Percentiles rank a stretch among this genome's conserved stretches.
Evolutionary conservation across 2,797 vertebrate genomes (phyloP).

Genomic region (Pteropus rufus): DNA sequence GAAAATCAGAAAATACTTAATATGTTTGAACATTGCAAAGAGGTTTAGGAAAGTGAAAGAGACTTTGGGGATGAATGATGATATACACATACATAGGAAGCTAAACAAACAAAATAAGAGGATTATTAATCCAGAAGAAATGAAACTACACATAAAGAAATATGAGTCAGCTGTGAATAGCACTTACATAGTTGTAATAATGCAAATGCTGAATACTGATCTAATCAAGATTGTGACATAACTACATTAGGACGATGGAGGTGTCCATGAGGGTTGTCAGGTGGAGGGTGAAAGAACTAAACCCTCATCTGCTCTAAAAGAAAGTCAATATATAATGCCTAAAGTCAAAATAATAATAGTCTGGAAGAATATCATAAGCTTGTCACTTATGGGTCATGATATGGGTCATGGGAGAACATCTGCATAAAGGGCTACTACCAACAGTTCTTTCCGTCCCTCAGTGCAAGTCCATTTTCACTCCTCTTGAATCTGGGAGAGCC

Average conservation of each 20-base stretch:
- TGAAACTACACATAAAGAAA: background rate
- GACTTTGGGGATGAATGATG: background rate
- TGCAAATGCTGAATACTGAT: background rate
- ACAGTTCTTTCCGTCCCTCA: background rate
- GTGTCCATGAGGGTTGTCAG: background rate
- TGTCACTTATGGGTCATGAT: background rate
- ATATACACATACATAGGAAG: background rate
- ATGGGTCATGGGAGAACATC: background rate
- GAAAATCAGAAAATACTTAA: background rate
- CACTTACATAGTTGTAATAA: background rate
- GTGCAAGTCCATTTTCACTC: background rate
- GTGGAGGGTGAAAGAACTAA: background rate
- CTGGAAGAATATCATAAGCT: background rate
- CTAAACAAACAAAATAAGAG: background rate
- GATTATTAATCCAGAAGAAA: background rate
- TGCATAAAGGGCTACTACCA: background rate
- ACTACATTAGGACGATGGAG: background rate
- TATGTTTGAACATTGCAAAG: background rate
- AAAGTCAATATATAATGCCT: background rate
- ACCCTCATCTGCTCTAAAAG: background rate
- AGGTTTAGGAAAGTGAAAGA: background rate
- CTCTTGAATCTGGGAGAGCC: background rate
- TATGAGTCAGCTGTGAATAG: background rate
- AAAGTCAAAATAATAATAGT: background rate
- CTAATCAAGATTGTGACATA: background rate